A percentile compares a stretch with the other conserved stretches of the same genome.
Conservation (phyloP, 2,797 vertebrate genomes). For the Epinephelus malabaricus region DNA sequence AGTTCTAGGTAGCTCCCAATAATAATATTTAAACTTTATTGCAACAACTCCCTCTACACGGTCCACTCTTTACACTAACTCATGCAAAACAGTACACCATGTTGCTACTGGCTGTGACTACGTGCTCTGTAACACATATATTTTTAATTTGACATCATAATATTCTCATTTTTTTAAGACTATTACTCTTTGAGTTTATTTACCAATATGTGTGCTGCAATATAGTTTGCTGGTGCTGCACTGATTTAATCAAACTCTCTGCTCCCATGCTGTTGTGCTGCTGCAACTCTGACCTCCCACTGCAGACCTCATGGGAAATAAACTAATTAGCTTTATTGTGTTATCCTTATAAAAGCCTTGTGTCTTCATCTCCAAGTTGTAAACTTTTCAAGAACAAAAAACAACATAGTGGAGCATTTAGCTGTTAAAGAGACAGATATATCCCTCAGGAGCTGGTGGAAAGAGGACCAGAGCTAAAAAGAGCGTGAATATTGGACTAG, state of each 20-base stretch:
- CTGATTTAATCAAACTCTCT: slow-evolving; percentile 45
- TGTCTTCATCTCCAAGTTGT: slow-evolving; percentile 20
- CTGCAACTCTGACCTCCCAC: slow-evolving; percentile 28
- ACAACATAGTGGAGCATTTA: neutral
- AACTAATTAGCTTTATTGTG: slow-evolving; percentile 41
- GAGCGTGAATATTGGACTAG: neutral
- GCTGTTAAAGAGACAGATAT: too few relatives aligned
- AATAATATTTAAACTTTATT: slow-evolving; percentile 75
- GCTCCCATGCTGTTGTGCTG: slow-evolving; percentile 22
- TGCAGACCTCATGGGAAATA: slow-evolving; percentile 37
- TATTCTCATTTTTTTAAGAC: slow-evolving; percentile 12
- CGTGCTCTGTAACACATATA: slow-evolving; percentile 7
- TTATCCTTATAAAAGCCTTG: slow-evolving; percentile 39
- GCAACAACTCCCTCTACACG: slow-evolving; percentile 58
- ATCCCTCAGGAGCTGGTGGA: too few relatives aligned
- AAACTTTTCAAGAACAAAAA: neutral
- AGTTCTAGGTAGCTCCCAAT: slow-evolving; percentile 65
- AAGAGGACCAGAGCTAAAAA: neutral
- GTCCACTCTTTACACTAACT: slow-evolving; percentile 54
- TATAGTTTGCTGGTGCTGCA: slow-evolving; percentile 25
- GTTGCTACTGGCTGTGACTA: slow-evolving; percentile 50
- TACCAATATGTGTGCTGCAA: neutral
- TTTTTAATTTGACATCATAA: slow-evolving; percentile 37
- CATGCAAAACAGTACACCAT: slow-evolving; percentile 29
- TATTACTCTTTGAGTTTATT: slow-evolving; percentile 31